phyloP scores from a whole-genome alignment of 2,888 invertebrate genomes.

The Drosophila borborema region DNA sequence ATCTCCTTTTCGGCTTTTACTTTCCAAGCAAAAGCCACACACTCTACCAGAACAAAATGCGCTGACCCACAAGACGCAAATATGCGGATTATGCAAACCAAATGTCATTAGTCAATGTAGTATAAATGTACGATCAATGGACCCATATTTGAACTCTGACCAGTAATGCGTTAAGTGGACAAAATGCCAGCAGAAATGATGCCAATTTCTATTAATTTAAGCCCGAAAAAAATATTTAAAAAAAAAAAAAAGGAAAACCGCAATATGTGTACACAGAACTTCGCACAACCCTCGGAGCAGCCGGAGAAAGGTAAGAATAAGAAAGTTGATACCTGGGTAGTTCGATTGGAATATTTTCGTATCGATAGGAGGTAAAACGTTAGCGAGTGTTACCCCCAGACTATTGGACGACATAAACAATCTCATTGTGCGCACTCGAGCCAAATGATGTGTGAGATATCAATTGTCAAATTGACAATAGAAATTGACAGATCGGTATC shows the following conservation, averaged over 20 bases:
- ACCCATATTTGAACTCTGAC: slow-evolving; percentile 79
- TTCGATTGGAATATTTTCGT: slow-evolving; percentile 15
- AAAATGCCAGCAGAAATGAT: slow-evolving; percentile 67
- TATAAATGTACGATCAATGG: slow-evolving; percentile 49
- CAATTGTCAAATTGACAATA: slow-evolving; percentile 82
- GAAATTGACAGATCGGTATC: slow-evolving; percentile 76
- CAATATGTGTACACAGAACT: slow-evolving; percentile 51
- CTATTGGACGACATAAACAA: slow-evolving; percentile 80
- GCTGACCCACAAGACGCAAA: slow-evolving; percentile 61
- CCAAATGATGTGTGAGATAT: slow-evolving; percentile 82
- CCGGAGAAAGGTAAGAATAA: slow-evolving; percentile 42
- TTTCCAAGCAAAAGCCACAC: slow-evolving; percentile 16
- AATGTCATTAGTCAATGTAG: slow-evolving; percentile 65
- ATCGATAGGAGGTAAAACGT: slow-evolving; percentile 23
- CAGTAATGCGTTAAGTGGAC: slow-evolving; percentile 57
- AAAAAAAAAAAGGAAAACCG: slow-evolving; percentile 49
- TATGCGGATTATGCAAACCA: slow-evolving; percentile 69
- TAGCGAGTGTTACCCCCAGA: slow-evolving; percentile 36
- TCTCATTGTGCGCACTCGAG: slow-evolving; percentile 81
- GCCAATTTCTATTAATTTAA: slow-evolving; percentile 48
- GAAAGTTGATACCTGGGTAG: slow-evolving; percentile 60
- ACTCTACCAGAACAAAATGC: slow-evolving; percentile 39
- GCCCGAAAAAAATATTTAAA: slow-evolving; percentile 2
- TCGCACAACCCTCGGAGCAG: slow-evolving; percentile 35
- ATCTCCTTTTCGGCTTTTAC: neutral